Base-by-base conservation (phyloP, 2,113 vertebrate species). In the Nothoprocta perdicaria region DNA sequence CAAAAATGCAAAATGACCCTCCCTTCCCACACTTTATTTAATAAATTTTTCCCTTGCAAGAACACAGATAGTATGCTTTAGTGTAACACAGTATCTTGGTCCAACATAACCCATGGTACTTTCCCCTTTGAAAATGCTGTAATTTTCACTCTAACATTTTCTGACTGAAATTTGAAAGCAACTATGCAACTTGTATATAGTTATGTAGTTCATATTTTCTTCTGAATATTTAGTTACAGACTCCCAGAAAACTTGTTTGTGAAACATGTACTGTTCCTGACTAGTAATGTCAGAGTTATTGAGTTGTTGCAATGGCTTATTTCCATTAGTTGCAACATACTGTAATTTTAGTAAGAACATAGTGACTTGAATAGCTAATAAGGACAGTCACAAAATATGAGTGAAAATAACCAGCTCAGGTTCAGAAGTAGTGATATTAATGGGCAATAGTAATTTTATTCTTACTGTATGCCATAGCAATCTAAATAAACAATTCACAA, bases 241-340 rank as follows among this genome's bases (percentile, higher is more conserved):
- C 50, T 89, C 31, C 61, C 31, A 63, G 80, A 80, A 87, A 85
- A 73, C 50, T n/a, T 27, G 46, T 55, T 80, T 75, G 23, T 85
- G 73, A 85, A 84, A 89, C 15, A 22, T 21, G 52, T 91, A 67
- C 76, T 80, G 27, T 55, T 91, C 46, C 72, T 80, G 72, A 77
- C 23, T 55, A 63, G 27, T 43, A 83, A 94, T n/a, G 80, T 78
- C 52, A 40, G 89, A 86, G 38, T 61, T 88, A 24, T 74, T 92
- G 85, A 86, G 38, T 57, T 88, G 24, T 74, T 92, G 85, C 80
- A 88, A 81, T 43, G 62, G 46, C 38, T 83, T 78, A 26, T 94
- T 88, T 92, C 68, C 73, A 91, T 74, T 80, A 67, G 60, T 83
- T 92, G 79, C 61, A 72, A 91, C 83, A 95, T 92, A 41, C 65